These are phyloP conservation scores for Zaprionus tsacasi DNA, from an alignment of 1,140 invertebrate genomes.

Conservation along the genomic window DNA sequence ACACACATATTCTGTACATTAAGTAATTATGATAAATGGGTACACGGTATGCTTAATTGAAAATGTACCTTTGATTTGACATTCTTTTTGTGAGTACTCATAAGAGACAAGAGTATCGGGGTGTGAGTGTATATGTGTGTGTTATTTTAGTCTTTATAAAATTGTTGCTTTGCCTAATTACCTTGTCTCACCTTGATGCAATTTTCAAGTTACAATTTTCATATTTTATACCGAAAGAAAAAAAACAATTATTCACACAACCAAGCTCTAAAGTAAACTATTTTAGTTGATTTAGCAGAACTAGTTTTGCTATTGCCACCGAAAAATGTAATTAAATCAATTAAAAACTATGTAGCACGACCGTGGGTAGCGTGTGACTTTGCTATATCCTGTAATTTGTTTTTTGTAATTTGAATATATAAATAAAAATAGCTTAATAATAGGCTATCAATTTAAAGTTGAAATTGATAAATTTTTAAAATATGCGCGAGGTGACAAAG, in stretches of 20 bases:
- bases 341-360: background rate
- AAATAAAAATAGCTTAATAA: background rate
- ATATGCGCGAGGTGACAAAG: too few relatives aligned
- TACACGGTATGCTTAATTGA: conserved; percentile 5
- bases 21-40: conserved; percentile 49
- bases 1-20: conserved; percentile 16
- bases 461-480: background rate
- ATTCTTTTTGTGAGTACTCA: conserved; percentile 7
- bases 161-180: conserved; percentile 14
- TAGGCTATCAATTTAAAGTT: background rate
- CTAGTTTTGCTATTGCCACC: conserved; percentile 11
- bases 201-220: conserved; percentile 11
- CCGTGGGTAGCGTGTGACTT: background rate
- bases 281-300: conserved; percentile 19
- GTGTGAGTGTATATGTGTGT: background rate
- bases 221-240: conserved; percentile 19
- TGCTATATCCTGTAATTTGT: conserved; percentile 15
- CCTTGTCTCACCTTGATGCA: conserved; percentile 26
- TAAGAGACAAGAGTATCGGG: background rate
- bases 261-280: background rate
- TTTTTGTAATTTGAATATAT: background rate
- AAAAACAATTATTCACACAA: conserved; percentile 10
- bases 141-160: background rate
- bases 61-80: conserved; percentile 2
- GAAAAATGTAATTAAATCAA: conserved; percentile 31